Evolutionary conservation across 2,888 invertebrate species (phyloP).

Genomic region (Lydus trimaculatus): DNA sequence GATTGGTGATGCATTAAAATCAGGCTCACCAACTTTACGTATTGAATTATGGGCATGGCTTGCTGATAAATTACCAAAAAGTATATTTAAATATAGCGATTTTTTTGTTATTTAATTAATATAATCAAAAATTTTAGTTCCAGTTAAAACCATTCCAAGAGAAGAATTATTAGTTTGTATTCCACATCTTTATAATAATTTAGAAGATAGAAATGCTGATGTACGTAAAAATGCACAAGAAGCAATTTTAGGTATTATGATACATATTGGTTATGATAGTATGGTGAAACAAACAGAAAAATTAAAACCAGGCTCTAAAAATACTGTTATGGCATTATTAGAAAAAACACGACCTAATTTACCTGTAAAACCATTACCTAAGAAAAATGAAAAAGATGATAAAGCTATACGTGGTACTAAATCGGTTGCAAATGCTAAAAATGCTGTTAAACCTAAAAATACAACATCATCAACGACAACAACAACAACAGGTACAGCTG

Average conservation of each 20-base stretch:
- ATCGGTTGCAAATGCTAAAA: slow-evolving; percentile 62
- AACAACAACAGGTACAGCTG: slow-evolving; percentile 14
- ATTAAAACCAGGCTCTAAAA: slow-evolving; percentile 80
- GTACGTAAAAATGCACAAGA: slow-evolving; percentile 91
- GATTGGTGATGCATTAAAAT: slow-evolving; percentile 84
- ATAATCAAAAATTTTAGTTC: slow-evolving; percentile 59
- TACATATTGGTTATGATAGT: slow-evolving; percentile 84
- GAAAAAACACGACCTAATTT: slow-evolving; percentile 87
- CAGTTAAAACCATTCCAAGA: slow-evolving; percentile 76
- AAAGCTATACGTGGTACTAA: slow-evolving; percentile 69
- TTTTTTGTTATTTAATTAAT: not conserved
- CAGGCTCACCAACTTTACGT: slow-evolving; percentile 83
- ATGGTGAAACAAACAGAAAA: slow-evolving; percentile 81
- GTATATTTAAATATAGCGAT: slow-evolving; percentile 58
- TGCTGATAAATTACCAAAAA: slow-evolving; percentile 78
- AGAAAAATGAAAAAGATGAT: slow-evolving; percentile 62
- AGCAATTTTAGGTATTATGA: slow-evolving; percentile 90
- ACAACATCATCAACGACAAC: slow-evolving; percentile 47
- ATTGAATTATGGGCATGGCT: slow-evolving; percentile 88
- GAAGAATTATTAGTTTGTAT: slow-evolving; percentile 83
- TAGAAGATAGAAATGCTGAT: slow-evolving; percentile 91
- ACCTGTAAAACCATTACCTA: slow-evolving; percentile 80
- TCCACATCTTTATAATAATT: slow-evolving; percentile 78
- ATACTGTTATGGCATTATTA: slow-evolving; percentile 77
- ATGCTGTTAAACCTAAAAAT: slow-evolving; percentile 66